Percentiles rank a stretch among this genome's conserved stretches.
phyloP scores from a whole-genome alignment of 2,888 invertebrate genomes.

The Phragmatobia fuliginosa region DNA sequence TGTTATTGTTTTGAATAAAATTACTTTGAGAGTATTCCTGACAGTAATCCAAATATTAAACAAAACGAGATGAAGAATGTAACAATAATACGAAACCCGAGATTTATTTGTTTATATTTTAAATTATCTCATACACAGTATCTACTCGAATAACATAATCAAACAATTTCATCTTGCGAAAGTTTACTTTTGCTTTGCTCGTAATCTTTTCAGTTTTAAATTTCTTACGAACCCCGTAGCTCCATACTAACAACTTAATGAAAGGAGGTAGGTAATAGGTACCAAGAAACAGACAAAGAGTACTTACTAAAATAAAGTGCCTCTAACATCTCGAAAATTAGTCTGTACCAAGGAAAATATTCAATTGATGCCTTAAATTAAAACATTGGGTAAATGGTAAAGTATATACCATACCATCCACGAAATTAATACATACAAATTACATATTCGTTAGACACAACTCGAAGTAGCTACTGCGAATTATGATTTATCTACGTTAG shows the following conservation, averaged over 20 bases:
- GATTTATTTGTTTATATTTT: slow-evolving; percentile 1
- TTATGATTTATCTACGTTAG: neutral
- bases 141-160: neutral
- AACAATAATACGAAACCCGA: slow-evolving; percentile 1
- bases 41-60: slow-evolving; percentile 9
- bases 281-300: no score
- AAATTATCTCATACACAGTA: neutral
- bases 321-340: neutral
- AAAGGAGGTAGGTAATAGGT: no score
- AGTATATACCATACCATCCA: no score
- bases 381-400: no score
- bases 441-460: neutral
- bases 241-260: no score
- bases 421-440: neutral
- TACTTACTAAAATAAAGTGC: neutral
- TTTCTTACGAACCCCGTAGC: no score
- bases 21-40: neutral
- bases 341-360: no score
- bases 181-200: neutral
- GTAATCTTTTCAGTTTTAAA: neutral
- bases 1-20: slow-evolving; percentile 1
- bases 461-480: neutral
- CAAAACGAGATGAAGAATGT: slow-evolving; percentile 15
- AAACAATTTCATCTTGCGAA: neutral
- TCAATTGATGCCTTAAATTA: no score